Evolutionary conservation across 1,140 invertebrate genomes (phyloP).

Genomic region (Teleopsis dalmanni): DNA sequence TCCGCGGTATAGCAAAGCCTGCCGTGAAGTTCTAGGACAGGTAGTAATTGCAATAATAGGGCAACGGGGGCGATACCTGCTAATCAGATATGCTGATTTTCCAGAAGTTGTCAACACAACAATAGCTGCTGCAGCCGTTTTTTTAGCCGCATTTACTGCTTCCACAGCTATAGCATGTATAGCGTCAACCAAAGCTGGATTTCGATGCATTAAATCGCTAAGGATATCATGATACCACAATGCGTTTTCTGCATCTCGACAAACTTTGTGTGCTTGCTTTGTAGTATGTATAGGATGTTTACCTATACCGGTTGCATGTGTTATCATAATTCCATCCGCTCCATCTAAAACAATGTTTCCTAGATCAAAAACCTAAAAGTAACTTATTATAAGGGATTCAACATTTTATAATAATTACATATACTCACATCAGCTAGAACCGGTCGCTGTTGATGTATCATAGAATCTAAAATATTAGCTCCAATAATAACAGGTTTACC

Average conservation of each 20-base stretch:
- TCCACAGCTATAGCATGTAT: conserved; percentile 92
- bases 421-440: conserved; percentile 92
- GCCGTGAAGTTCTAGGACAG: conserved; percentile 75
- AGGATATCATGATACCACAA: conserved; percentile 91
- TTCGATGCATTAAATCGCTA: conserved; percentile 65
- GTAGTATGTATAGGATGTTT: conserved; percentile 88
- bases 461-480: conserved; percentile 96
- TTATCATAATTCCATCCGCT: conserved; percentile 95
- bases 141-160: conserved; percentile 88
- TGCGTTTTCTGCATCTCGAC: conserved; percentile 94
- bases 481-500: conserved; percentile 96
- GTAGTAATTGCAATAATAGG: conserved; percentile 94
- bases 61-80: conserved; percentile 90
- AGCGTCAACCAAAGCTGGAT: conserved; percentile 71
- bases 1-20: conserved; percentile 87
- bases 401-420: no score
- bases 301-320: conserved; percentile 96
- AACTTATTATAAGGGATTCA: no score
- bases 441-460: conserved; percentile 90
- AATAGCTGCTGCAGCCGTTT: conserved; percentile 87
- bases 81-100: conserved; percentile 78
- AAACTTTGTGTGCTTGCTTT: conserved; percentile 86
- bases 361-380: conserved; percentile 91
- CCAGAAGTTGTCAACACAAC: conserved; percentile 94
- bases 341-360: conserved; percentile 96